Evolutionary conservation across 1,140 invertebrate genomes (phyloP), one percentile per base, ranked within the genome.

Genomic region (Heliothis virescens): DNA sequence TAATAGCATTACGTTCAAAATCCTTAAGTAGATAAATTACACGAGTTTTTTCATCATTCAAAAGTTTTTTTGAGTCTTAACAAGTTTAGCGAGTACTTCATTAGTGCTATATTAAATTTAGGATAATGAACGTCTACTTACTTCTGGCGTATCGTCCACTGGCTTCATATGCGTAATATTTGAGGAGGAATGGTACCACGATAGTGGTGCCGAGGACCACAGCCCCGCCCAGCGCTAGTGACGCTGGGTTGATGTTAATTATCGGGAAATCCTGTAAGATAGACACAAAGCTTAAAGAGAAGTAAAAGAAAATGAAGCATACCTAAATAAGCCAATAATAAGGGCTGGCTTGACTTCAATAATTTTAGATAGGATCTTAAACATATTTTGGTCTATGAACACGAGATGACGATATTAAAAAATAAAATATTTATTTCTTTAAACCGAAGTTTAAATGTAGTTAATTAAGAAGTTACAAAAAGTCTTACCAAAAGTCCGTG

Each of bases 171-270:
- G 80, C 81, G 29, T 86, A 90, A 3, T 79, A 79, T 53, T 91
- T 91, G 1, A 88, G 75, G 3, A 95, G 55, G 3, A 91, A 48
- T 1, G 95, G 92, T 0, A 91, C 62, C 1, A 94, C 62, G 1
- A 95, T 71, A 13, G 84, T 91, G 5, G 92, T 84, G 0, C 87
- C 87, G 9, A 93, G 13, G 0, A 95, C 82, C 3, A 94, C 77
- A 0, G 88, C 85, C 0, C 91, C 90, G 0, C 90, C 92, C 59
- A 95, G 73, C 0, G 87, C 89, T 15, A 95, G 15, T 0, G 91
- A 89, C 15, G 85, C 87, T 21, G 93, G 86, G 75, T 95, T 94
- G 7, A 95, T 79, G 71, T 95, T 95, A 34, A 94, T 88, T 50
- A 90, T 84, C 29, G 94, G 93, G n/a, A 94, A 85, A 71, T 84